Conservation (phyloP, 2,888 invertebrate genomes). For the Orchesellides sinensis region DNA sequence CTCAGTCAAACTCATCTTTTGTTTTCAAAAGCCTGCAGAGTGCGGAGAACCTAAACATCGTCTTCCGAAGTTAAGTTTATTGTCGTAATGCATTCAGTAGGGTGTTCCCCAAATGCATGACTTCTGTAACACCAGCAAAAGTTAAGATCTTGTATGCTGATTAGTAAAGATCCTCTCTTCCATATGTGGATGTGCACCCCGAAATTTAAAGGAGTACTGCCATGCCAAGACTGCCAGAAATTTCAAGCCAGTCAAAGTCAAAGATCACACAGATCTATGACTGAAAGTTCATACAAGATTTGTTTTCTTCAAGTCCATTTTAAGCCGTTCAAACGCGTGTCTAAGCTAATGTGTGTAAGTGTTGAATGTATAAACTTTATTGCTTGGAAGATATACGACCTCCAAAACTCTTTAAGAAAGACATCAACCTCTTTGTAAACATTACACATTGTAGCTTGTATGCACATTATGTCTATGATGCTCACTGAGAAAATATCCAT, state of each 20-base stretch:
- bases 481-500: too few species aligned
- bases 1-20: neutral
- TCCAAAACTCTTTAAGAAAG: constrained; percentile 40
- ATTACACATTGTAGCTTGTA: neutral
- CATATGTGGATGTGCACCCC: too few species aligned
- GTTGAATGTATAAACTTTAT: constrained; percentile 47
- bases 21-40: neutral
- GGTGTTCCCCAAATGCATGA: too few species aligned
- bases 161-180: too few species aligned
- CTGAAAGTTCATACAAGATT: neutral
- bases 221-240: too few species aligned
- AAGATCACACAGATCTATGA: neutral
- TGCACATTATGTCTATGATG: neutral
- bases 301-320: neutral
- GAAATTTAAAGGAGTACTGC: too few species aligned
- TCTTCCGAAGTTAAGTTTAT: too few species aligned
- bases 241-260: neutral
- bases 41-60: too few species aligned
- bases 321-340: neutral
- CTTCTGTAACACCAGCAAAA: too few species aligned
- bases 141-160: too few species aligned
- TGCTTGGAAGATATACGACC: constrained; percentile 50
- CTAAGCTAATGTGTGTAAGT: neutral
- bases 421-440: constrained; percentile 59
- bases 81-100: too few species aligned